These are phyloP conservation scores for Hoplostethus mediterraneus DNA, from an alignment of 2,797 vertebrate species.

Conservation along the genomic window DNA sequence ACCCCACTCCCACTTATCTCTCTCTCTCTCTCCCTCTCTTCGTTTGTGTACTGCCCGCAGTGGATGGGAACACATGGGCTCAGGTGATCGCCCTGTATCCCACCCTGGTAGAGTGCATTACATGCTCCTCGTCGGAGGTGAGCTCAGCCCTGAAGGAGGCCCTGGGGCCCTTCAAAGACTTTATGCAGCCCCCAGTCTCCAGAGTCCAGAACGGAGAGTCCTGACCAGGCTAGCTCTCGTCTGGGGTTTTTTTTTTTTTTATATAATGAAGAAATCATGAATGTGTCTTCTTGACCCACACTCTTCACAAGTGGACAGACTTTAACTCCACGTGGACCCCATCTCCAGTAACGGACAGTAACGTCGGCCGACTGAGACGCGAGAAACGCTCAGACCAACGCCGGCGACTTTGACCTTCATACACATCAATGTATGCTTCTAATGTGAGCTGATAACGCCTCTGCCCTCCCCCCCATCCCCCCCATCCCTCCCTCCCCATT, in stretches of 20 bases:
- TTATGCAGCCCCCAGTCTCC: conserved; percentile 96
- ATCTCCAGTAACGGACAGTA: conserved; percentile 50
- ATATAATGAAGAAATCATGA: conserved; percentile 80
- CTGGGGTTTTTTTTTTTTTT: conserved; percentile 48
- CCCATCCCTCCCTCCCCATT: conserved; percentile 37
- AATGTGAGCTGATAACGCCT: conserved; percentile 73
- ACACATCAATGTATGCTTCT: conserved; percentile 72
- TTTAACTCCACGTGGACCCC: conserved; percentile 57
- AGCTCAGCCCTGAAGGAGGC: conserved; percentile 97
- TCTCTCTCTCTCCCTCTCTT: background rate
- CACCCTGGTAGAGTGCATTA: conserved; percentile 97
- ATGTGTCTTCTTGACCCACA: conserved; percentile 82
- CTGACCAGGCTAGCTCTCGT: conserved; percentile 82
- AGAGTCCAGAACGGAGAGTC: conserved; percentile 98
- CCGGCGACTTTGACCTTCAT: conserved; percentile 49
- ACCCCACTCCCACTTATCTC: background rate
- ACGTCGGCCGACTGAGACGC: conserved; percentile 52
- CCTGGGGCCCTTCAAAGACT: conserved; percentile 98
- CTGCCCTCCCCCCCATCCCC: background rate
- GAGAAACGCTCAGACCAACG: conserved; percentile 30
- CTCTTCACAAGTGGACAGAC: conserved; percentile 63
- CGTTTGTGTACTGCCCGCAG: conserved; percentile 75
- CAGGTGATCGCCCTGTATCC: conserved; percentile 98
- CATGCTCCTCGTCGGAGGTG: conserved; percentile 96
- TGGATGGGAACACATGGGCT: conserved; percentile 96